A percentile compares a stretch with the other conserved stretches of the same genome.
Conservation (phyloP, 2,797 vertebrate genomes). For the Tapirus indicus region DNA sequence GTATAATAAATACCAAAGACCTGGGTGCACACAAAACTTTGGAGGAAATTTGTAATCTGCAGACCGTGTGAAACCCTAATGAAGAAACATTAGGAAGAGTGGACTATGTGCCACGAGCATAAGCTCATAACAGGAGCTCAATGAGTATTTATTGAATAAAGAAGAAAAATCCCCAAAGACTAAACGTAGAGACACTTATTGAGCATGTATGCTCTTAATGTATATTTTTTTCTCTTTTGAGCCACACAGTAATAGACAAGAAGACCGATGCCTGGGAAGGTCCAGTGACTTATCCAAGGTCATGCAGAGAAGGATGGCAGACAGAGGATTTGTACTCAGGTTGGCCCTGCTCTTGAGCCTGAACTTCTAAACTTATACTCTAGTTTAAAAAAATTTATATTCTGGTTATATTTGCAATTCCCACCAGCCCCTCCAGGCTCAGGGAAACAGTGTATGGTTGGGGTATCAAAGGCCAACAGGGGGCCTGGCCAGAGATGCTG, state of each 20-base stretch:
- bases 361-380: not conserved
- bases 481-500: rapidly evolving
- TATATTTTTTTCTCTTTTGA: not conserved
- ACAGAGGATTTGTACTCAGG: not conserved
- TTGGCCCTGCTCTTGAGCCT: not conserved
- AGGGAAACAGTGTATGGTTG: not conserved
- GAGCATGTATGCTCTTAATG: not conserved
- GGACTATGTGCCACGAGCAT: too few relatives aligned
- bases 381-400: not conserved
- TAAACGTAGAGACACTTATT: rapidly evolving
- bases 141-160: not conserved
- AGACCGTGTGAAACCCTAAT: not conserved
- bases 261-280: not conserved
- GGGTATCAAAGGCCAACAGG: not conserved
- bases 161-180: not conserved
- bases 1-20: not conserved
- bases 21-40: not conserved
- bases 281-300: not conserved
- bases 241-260: rapidly evolving
- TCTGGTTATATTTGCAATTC: not conserved
- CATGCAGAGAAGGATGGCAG: rapidly evolving
- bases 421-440: not conserved
- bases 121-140: not conserved
- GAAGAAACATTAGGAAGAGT: not conserved
- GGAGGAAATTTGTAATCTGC: not conserved